Evolutionary conservation across 2,888 invertebrate species (phyloP).

Genomic region (Spodoptera picta): DNA sequence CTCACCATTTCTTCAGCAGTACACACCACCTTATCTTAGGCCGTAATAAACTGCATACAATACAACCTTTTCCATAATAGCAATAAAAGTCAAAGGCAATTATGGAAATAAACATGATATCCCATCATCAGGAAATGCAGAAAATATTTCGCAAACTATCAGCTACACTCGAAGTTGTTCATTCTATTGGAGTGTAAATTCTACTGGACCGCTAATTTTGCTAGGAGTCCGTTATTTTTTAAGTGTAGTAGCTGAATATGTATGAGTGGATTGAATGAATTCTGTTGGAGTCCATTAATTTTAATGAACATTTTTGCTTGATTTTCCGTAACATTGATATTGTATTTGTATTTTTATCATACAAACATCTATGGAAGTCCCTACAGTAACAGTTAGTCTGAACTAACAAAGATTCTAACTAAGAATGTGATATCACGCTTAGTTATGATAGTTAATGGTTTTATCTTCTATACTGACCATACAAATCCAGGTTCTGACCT

Average conservation of each 20-base stretch:
- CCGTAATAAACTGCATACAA: slow-evolving; percentile 2
- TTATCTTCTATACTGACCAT: no score
- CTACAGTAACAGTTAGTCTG: no score
- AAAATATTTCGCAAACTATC: slow-evolving; percentile 13
- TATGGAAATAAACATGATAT: slow-evolving; percentile 26
- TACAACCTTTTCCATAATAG: slow-evolving; percentile 19
- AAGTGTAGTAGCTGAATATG: not conserved
- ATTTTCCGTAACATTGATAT: no score
- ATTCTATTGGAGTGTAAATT: slow-evolving; percentile 11
- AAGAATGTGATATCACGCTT: no score
- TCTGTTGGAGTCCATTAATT: no score
- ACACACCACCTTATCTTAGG: slow-evolving; percentile 21
- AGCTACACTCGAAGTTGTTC: slow-evolving; percentile 9
- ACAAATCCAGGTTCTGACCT: no score
- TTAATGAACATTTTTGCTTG: no score
- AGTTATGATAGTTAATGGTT: no score
- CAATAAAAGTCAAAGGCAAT: slow-evolving; percentile 33
- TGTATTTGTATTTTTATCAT: no score
- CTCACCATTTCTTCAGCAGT: not conserved
- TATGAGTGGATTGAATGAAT: no score
- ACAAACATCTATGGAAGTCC: no score
- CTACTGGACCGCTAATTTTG: not conserved
- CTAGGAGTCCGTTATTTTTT: not conserved
- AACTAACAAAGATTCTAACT: no score
- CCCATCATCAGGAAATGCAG: slow-evolving; percentile 27